Evolutionary conservation across 2,797 vertebrate species (phyloP), one percentile per base, ranked within the genome.

Genomic region (Sebastes flavidus): DNA sequence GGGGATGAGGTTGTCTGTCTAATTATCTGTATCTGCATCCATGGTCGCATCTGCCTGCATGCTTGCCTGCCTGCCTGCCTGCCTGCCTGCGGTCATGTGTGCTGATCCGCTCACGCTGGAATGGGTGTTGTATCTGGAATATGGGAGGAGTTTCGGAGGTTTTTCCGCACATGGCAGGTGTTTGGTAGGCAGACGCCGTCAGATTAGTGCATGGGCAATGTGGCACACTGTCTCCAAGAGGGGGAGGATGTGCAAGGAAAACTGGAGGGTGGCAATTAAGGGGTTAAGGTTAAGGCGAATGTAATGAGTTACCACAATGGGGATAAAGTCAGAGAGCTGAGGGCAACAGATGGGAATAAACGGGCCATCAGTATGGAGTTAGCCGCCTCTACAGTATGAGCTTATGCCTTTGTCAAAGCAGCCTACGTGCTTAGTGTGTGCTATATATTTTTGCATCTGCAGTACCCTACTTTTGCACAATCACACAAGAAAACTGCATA

Each of bases 301-400:
- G 87, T 90, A 94, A 95, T 94, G 91, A 92, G 92, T 94, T 94
- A 92, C 94, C 94, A 95, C 94, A 95, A 95, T 95, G 84, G 92
- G 93, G 94, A 94, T 94, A 76, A 94, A 94, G 93, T 95, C 92
- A 89, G 89, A 86, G 92, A 88, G 92, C 88, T 83, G 88, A 88
- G 86, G 94, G 92, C 93, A 95, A 95, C 94, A 95, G 94, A 95
- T 95, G 93, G 94, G 92, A 93, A 89, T 89, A 93, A 94, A 92
- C 93, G 62, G 91, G 90, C 92, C 90, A 91, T 87, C 89, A 84
- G 88, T 91, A 65, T 82, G 80, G 91, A 90, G 91, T 83, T 81
- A 86, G 87, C 68, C 49, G 55, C 82, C 86, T 83, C 86, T 88
- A 89, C 86, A 92, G 89, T 88, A 81, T 67, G 81, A 87, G 92